phyloP scores from a whole-genome alignment of 2,888 invertebrate genomes.

The Mellilla xanthometata region DNA sequence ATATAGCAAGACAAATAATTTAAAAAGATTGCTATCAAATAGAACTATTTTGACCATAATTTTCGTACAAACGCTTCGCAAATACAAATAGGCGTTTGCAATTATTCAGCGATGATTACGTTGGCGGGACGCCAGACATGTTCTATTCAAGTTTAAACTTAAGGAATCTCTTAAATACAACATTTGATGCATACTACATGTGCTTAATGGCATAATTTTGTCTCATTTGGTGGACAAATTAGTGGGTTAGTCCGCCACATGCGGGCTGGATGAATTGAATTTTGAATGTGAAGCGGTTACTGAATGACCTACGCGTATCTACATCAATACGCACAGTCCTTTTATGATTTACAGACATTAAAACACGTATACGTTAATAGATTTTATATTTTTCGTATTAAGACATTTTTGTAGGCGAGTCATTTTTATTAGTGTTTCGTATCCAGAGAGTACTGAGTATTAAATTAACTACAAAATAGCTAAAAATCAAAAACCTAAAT shows the following conservation, averaged over 20 bases:
- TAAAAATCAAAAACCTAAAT: too few relatives aligned
- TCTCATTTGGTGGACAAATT: conserved; percentile 11
- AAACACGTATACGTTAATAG: too few relatives aligned
- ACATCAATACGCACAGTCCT: too few relatives aligned
- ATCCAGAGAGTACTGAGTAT: too few relatives aligned
- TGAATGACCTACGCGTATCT: not conserved
- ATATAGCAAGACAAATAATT: too few relatives aligned
- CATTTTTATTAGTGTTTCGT: too few relatives aligned
- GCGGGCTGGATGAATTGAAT: conserved; percentile 10
- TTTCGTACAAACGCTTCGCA: conserved; percentile 41
- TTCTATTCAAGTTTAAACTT: conserved; percentile 31
- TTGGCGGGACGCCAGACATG: conserved; percentile 50
- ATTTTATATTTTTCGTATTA: too few relatives aligned
- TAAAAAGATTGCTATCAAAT: conserved; percentile 37
- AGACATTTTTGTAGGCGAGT: too few relatives aligned
- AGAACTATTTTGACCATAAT: conserved; percentile 49
- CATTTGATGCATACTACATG: conserved; percentile 5
- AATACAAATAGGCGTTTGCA: conserved; percentile 50
- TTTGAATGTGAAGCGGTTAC: not conserved
- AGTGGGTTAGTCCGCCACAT: conserved; percentile 5
- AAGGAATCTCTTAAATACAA: conserved; percentile 14
- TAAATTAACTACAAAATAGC: too few relatives aligned
- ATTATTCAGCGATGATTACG: conserved; percentile 57
- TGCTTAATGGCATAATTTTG: conserved; percentile 5
- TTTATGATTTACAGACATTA: too few relatives aligned